Base-by-base conservation (phyloP, 1,140 invertebrate genomes). In the Cotesia chilonis region DNA sequence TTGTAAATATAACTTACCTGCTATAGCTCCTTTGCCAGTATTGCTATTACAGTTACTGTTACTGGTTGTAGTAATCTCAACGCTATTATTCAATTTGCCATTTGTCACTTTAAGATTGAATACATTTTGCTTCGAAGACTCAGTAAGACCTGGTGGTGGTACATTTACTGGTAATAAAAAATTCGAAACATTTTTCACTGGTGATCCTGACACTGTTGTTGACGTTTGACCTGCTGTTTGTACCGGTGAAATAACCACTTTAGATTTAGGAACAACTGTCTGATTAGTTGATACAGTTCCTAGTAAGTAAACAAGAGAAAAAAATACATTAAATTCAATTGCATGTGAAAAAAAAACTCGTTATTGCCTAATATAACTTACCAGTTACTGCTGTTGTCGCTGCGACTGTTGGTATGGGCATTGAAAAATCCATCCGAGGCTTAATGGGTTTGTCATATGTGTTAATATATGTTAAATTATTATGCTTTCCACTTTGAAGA, bases 21-120 rank as follows among this genome's bases (percentile, higher is more conserved):
- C 88, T 70, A 89, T 86, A n/a, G 84, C 82, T 68, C 83, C 82
- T 80, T 88, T 88, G 37, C 78, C 81, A 67, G 41, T 47, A 10
- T 47, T 47, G 41, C 41, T 47, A 10, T 6, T 47, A 67, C 81
- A 14, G 12, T 14, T 17, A 17, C 7, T 57, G 54, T 14, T 57
- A 14, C 17, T 20, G 54, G 6, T 57, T 0, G n/a, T 57, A 14
- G n/a, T 57, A 6, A 47, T 47, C 41, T 47, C 41, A 9, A 47
- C 41, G 10, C 41, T 47, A 47, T 10, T 47, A 63, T 20, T 87
- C 54, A 89, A 79, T 76, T 88, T 85, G 9, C 88, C 88, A 79
- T 89, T 89, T 36, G 85, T 85, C 52, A 90, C 87, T 79, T 90
- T 89, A 61, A 90, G 81, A 79, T 90, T 90, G 69, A 89, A 88